phyloP scores from a whole-genome alignment of 2,888 invertebrate species.

The Polyommatus icarus region DNA sequence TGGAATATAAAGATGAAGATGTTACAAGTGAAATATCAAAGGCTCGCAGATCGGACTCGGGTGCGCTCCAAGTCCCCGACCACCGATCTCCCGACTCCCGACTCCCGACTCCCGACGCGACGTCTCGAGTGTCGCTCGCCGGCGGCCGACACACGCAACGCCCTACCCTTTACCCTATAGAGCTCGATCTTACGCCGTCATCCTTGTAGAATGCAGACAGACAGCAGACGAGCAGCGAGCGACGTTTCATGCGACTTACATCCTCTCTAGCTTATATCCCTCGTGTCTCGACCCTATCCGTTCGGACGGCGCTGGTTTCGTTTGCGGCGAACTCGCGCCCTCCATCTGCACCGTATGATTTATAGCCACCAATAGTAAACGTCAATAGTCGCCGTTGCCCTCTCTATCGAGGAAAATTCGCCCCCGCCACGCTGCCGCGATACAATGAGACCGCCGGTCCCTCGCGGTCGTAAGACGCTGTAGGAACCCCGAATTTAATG shows the following conservation, averaged over 20 bases:
- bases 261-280: no score
- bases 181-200: no score
- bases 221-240: no score
- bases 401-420: not conserved
- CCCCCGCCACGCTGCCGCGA: not conserved
- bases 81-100: not conserved
- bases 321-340: not conserved
- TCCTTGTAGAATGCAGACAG: no score
- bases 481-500: conserved; percentile 10
- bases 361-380: not conserved
- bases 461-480: not conserved
- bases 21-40: not conserved
- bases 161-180: no score
- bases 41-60: not conserved
- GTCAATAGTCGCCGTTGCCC: not conserved
- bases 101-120: not conserved
- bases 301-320: not conserved
- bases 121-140: conserved; percentile 36
- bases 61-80: not conserved
- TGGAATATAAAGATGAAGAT: not conserved
- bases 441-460: not conserved
- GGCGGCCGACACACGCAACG: no score
- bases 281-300: no score
- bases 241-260: no score
- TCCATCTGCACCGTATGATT: conserved; percentile 16